Evolutionary conservation across 2,797 vertebrate species (phyloP).

Genomic region (Myiotriccus ornatus): DNA sequence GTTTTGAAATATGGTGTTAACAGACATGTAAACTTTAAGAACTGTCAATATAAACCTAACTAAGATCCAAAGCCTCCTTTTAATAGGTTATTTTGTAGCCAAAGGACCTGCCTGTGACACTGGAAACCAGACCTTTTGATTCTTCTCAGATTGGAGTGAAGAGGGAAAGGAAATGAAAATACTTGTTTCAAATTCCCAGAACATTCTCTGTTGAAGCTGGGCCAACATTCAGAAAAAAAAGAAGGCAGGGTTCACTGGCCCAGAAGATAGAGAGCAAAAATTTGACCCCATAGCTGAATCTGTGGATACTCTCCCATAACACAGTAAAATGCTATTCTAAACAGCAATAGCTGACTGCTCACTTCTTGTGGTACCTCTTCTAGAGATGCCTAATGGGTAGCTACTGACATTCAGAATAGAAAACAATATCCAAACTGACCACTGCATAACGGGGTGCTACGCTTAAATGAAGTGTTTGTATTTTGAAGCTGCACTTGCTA

Average conservation of each 20-base stretch:
- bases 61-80: not conserved
- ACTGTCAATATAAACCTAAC: not conserved
- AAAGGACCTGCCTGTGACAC: not conserved
- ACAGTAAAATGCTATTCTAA: not conserved
- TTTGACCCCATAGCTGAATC: not conserved
- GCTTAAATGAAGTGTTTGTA: not conserved
- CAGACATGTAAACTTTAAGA: not conserved
- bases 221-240: not conserved
- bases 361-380: not conserved
- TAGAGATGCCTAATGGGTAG: not conserved
- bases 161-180: not conserved
- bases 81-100: not conserved
- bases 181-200: not conserved
- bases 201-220: not conserved
- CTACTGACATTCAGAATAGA: not conserved
- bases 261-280: not conserved
- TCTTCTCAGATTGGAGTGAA: not conserved
- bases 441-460: fast-evolving
- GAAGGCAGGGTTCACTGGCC: not conserved
- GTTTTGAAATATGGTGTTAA: not conserved
- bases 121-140: not conserved
- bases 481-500: not conserved
- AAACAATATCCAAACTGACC: not conserved
- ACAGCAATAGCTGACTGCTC: not conserved
- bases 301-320: not conserved